Evolutionary conservation across 35 echinoderm and acorn worm species (phyloP), one percentile per base, ranked within the genome.

Genomic region (Acanthaster planci): DNA sequence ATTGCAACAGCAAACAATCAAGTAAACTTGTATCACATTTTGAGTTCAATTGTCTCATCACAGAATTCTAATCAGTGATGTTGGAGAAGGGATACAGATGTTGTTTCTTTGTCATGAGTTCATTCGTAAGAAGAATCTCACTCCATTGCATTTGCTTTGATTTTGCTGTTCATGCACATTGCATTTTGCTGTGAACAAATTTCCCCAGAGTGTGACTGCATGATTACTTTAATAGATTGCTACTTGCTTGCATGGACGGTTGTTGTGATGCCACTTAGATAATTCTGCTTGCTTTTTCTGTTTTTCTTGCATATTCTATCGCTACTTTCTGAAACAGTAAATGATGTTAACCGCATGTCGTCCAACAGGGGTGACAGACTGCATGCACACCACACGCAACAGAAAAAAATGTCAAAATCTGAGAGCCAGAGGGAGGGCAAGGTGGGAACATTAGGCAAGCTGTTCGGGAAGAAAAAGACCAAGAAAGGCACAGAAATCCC

Each of bases 391-490:
- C 64, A 72, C 26, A 72, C 64, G 30, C 42, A 47, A 47, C 42
- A 47, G 42, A 72, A 72, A 26, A 72, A 19, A 72, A 19, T 72
- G 64, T 72, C 64, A 26, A 72, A 72, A 72, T 72, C 29, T 35
- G 64, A 72, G 64, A 72, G 64, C 64, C 34, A 72, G 26, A 83
- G n/a, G 32, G 81, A 83, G 56, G 34, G 52, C 38, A 83, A 83
- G 38, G 53, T 57, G 34, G 56, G 81, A 58, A 40, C 81, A 30
- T 83, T 83, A 58, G 81, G 81, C 30, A 83, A 83, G 56, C 54
- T 83, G 14, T 83, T 83, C 56, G 81, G 52, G 18, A 83, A 83
- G 56, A 83, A 60, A 57, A 58, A 53, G 15, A 47, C 0, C 12
- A 72, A 72, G 64, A 72, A 72, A 72, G 34, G 64, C 34, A 26